Base-by-base conservation (phyloP, 2,888 invertebrate species). In the Drosophila borealis region DNA sequence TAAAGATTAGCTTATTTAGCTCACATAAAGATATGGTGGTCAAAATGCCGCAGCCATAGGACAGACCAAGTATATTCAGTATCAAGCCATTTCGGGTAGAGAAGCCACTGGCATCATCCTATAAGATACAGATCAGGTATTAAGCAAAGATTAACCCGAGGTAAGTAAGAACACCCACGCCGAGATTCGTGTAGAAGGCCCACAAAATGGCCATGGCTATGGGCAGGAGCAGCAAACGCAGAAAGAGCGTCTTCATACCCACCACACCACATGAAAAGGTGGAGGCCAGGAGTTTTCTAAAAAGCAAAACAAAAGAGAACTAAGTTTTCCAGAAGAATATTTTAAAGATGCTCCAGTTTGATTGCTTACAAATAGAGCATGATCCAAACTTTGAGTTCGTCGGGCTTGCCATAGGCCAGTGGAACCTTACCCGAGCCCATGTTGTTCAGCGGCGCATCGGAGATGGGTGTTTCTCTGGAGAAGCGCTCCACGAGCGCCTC, bases 401-500 rank as follows among this genome's bases (percentile, higher is more conserved):
- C 94, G 0, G 96, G 96, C 79, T 94, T 94, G 14, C 96, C 96
- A 78, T 96, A 95, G 3, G 96, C 95, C 67, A 96, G 92, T 14
- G 96, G 96, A 65, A 96, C 94, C 89, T 96, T 96, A 71, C 95
- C 95, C 19, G 93, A 92, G 6, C 93, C 92, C 82, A 92, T 90
- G 0, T 94, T 93, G 89, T 95, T 94, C 1, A 94, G 91, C 42
- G 95, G 94, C 4, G 94, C 93, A 78, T 94, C 94, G 63, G 94
- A 94, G 36, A 94, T 93, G 8, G 95, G 95, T 0, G 97, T 97
- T 92, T 98, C 98, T 36, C 96, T 92, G 89, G 97, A 97, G 92
- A 98, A 98, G 88, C 98, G 96, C 83, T 98, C 98, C 0, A 98
- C 98, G 14, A 98, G 92, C 0, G 97, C 96, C 3, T 97, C 96